Evolutionary conservation across 2,797 vertebrate species (phyloP), one percentile per base, ranked within the genome.

Genomic region (Podarcis lilfordi): DNA sequence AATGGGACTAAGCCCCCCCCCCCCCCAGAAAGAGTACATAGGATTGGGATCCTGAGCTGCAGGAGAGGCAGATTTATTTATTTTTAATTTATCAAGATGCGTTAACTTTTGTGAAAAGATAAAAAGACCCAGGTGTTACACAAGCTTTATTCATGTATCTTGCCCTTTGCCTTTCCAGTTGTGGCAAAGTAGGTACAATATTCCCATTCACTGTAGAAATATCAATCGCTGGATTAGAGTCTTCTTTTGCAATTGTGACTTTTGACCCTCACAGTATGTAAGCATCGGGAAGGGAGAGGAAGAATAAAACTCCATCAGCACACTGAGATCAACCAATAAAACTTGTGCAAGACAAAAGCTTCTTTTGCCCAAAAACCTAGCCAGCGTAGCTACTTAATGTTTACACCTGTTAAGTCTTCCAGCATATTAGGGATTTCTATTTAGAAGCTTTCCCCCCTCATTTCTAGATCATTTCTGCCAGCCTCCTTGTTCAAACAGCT

Each of bases 11-110:
- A 25, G 37, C 0, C 0, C 23, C 23, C 71, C 55, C 50, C 0
- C 0, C 23, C 23, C 71, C 55, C 50, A 19, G 21, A 19, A 50
- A 69, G 23, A 13, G 11, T 79, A 43, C 40, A 35, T 2, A 45
- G 21, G 75, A 32, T 21, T 78, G 27, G 15, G 9, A 32, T 80
- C 19, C 32, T 92, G 89, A 84, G 71, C 85, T 3, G 4, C 86
- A 83, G 91, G 86, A 91, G 91, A 92, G 85, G 29, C 8, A 29
- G 27, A 8, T 13, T 25, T 8, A 45, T 69, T 85, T 59, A 75
- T 27, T 82, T 40, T 68, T 19, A 7, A 68, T 40, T 43, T 66
- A 43, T 3, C 35, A 82, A 68, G 64, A 4, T 61, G 80, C 5
- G 17, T 15, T 50, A 45, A 78, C 45, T 25, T 68, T 45, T 43